Evolutionary conservation across 2,888 invertebrate species (phyloP).

Genomic region (Acanthosoma haemorrhoidale): DNA sequence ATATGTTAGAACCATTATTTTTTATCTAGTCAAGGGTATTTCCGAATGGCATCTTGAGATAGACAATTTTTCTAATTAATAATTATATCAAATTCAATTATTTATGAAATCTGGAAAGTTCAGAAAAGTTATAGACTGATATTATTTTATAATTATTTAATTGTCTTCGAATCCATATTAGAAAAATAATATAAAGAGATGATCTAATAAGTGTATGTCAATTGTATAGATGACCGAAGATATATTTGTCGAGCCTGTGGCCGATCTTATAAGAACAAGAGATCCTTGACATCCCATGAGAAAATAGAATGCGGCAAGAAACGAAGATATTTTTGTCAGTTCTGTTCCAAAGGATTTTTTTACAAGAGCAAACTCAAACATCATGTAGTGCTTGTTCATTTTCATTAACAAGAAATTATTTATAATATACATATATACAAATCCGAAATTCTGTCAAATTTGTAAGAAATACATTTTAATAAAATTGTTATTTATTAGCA

Average conservation of each 20-base stretch:
- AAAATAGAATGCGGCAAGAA: conserved; percentile 13
- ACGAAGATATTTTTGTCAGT: background rate
- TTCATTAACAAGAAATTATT: background rate
- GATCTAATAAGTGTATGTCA: background rate
- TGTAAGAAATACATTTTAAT: no score
- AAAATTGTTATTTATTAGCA: no score
- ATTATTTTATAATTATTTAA: background rate
- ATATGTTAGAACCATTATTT: no score
- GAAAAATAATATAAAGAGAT: background rate
- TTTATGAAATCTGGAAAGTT: no score
- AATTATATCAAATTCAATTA: no score
- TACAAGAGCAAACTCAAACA: conserved; percentile 11
- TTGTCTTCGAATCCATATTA: background rate
- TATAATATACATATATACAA: no score
- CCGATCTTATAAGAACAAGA: conserved; percentile 11
- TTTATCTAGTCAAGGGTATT: no score
- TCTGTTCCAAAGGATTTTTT: conserved; percentile 5
- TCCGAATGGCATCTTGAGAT: no score
- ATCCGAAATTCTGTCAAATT: no score
- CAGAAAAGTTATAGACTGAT: no score
- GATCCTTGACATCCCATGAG: background rate
- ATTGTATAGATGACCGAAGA: conserved; percentile 8
- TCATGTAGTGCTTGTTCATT: conserved; percentile 6
- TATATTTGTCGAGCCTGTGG: background rate
- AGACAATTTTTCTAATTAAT: no score